Conservation (phyloP, 2,888 invertebrate species). For the Cheilosia soror region DNA sequence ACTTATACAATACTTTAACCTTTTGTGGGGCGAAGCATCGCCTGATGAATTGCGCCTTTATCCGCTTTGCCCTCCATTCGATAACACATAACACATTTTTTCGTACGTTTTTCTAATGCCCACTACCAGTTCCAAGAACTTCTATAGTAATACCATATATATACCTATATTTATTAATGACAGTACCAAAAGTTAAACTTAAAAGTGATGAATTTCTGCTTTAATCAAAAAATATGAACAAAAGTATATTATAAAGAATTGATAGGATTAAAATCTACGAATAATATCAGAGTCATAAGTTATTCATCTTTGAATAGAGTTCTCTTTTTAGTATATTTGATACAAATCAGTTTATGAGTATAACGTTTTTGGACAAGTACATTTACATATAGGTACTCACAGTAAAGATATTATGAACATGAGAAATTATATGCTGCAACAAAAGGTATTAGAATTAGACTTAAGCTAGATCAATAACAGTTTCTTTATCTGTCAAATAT, state of each 20-base stretch:
- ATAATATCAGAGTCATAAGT: constrained; percentile 11
- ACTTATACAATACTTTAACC: constrained; percentile 11
- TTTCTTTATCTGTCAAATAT: no score
- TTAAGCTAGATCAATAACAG: no score
- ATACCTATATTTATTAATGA: constrained; percentile 42
- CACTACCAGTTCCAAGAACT: constrained; percentile 68
- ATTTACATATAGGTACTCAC: background rate
- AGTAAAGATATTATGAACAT: background rate
- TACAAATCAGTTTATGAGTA: constrained; percentile 1
- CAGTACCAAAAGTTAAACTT: constrained; percentile 70
- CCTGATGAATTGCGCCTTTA: constrained; percentile 45
- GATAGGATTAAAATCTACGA: constrained; percentile 25
- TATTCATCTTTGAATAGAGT: constrained; percentile 23
- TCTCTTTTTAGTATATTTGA: constrained; percentile 22
- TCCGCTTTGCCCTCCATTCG: constrained; percentile 49
- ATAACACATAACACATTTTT: constrained; percentile 47
- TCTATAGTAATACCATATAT: constrained; percentile 30
- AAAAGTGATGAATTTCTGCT: constrained; percentile 70
- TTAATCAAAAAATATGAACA: constrained; percentile 49
- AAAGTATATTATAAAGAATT: constrained; percentile 8
- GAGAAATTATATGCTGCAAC: no score
- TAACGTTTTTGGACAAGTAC: background rate
- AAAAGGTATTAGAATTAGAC: no score
- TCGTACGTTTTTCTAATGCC: constrained; percentile 69
- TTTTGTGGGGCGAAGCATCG: constrained; percentile 33